These are phyloP conservation scores for Drosophila tripunctata DNA, from an alignment of 2,888 invertebrate species.

Conservation along the genomic window DNA sequence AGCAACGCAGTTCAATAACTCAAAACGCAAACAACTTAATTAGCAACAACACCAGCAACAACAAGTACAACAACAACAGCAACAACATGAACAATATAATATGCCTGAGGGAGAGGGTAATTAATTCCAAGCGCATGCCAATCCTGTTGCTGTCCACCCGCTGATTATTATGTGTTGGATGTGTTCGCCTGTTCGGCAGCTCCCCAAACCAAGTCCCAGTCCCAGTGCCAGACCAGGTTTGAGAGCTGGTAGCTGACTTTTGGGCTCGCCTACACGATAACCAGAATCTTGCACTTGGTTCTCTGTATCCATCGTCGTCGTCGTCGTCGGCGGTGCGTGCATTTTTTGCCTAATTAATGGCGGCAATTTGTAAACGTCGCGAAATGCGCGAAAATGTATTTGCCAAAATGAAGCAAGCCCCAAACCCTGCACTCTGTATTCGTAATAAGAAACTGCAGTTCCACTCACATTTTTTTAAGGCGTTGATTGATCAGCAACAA, in stretches of 20 bases:
- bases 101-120: constrained; percentile 55
- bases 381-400: constrained; percentile 75
- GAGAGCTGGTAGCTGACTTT: constrained; percentile 67
- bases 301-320: background rate
- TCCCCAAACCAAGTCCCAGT: constrained; percentile 6
- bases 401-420: constrained; percentile 60
- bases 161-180: constrained; percentile 77
- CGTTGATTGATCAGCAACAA: constrained; percentile 80
- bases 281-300: constrained; percentile 16
- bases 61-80: constrained; percentile 19
- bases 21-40: constrained; percentile 77
- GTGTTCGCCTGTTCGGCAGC: constrained; percentile 37
- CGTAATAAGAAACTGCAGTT: constrained; percentile 68
- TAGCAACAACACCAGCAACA: constrained; percentile 52
- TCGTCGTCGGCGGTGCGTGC: constrained; percentile 57
- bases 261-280: constrained; percentile 65
- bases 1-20: constrained; percentile 70
- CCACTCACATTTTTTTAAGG: constrained; percentile 65
- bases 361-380: constrained; percentile 82
- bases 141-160: constrained; percentile 78
- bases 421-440: constrained; percentile 31
- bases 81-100: background rate
- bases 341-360: constrained; percentile 81
- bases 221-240: constrained; percentile 13
- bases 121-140: constrained; percentile 78